A percentile compares a stretch with the other conserved stretches of the same genome.
phyloP scores from a whole-genome alignment of 2,113 vertebrate species.

The Dinomys branickii region DNA sequence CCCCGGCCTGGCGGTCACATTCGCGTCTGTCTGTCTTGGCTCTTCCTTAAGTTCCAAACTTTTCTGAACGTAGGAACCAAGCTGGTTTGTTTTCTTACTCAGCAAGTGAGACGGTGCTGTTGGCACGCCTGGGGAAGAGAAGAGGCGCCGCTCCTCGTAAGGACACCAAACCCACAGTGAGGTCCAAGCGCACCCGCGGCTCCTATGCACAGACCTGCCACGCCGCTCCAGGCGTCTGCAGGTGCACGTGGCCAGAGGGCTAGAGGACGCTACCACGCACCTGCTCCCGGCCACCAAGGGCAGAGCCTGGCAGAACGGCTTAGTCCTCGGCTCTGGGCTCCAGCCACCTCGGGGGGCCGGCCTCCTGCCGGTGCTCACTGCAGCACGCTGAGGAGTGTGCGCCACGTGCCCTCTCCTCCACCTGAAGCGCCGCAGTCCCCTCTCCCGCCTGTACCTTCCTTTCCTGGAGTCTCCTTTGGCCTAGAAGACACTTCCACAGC shows the following conservation, averaged over 20 bases:
- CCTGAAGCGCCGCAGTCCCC: too few species aligned
- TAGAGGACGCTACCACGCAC: background rate
- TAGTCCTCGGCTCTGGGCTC: background rate
- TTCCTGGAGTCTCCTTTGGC: constrained; percentile 53
- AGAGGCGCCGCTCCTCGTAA: background rate
- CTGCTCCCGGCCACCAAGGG: background rate
- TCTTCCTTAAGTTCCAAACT: background rate
- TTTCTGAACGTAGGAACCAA: background rate
- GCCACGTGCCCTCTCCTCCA: background rate
- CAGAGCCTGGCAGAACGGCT: background rate
- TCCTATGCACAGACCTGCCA: background rate
- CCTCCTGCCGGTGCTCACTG: background rate
- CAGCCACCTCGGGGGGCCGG: background rate
- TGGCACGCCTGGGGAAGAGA: background rate
- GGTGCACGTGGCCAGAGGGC: background rate
- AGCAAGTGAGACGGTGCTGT: background rate
- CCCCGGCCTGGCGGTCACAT: background rate
- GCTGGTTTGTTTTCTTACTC: background rate
- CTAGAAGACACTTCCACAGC: constrained; percentile 37
- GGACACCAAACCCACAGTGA: background rate
- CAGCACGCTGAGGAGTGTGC: background rate
- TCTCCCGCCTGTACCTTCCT: constrained; percentile 62
- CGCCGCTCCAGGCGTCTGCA: background rate
- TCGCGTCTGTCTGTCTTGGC: background rate
- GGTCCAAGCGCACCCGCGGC: background rate